Base-by-base conservation (phyloP, 2,113 vertebrate genomes). In the Perca schrenkii region DNA sequence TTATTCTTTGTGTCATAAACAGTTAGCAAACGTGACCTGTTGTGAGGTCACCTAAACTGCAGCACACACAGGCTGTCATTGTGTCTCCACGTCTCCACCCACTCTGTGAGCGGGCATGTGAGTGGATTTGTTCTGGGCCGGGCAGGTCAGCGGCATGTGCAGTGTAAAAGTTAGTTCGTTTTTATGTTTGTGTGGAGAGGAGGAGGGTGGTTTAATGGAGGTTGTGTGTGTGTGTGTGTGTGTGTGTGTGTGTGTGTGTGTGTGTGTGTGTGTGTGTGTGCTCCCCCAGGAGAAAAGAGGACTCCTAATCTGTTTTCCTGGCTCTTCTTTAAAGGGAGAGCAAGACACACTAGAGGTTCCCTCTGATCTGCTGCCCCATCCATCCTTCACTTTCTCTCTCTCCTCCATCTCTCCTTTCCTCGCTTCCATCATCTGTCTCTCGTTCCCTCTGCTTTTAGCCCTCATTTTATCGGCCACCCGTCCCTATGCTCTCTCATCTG, bases 271-370 rank as follows among this genome's bases (percentile, higher is more conserved):
- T 72, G 83, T 74, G 76, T 79, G 79, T 46, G 80, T 58, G 78
- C 84, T 88, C 87, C 91, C 93, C 82, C 88, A 92, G 90, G 93
- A 94, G 92, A 94, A 85, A 91, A 89, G 83, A 91, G 88, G 84
- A 92, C 89, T 93, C 93, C 92, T 94, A 95, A 95, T 95, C 94
- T 95, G 91, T 86, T 95, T 95, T 93, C 89, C 94, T 95, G 94
- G 94, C 94, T 93, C 93, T 92, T 80, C 90, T 94, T 94, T 94
- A 95, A 94, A 95, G 95, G 86, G 84, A 92, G 92, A 92, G 89
- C 92, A 93, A 92, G 93, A 95, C 92, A 89, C 93, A 93, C 92
- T 90, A 89, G 93, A 94, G 94, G 90, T 91, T 93, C 87, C 85
- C 91, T 95, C 94, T 95, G 94, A 94, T 95, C 93, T 92, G 86